A percentile compares a stretch with the other conserved stretches of the same genome.
These are phyloP conservation scores for Poeciliopsis gracilis DNA, from an alignment of 2,797 vertebrate genomes.

Conservation along the genomic window DNA sequence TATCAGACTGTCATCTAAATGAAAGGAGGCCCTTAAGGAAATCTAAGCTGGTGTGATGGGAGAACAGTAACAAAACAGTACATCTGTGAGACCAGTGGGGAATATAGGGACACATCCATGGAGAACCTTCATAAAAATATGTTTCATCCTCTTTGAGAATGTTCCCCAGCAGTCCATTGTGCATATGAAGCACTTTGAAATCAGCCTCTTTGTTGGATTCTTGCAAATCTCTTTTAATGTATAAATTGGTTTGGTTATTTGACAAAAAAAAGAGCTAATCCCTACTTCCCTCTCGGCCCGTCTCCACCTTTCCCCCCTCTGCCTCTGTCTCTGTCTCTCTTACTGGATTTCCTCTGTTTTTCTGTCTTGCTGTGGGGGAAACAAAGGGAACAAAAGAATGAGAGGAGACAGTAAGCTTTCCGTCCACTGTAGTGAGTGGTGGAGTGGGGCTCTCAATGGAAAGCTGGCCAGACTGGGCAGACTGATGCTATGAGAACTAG, in stretches of 20 bases:
- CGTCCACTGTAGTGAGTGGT: constrained; percentile 66
- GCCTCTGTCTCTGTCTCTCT: constrained; percentile 52
- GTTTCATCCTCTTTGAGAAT: constrained; percentile 49
- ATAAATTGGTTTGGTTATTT: constrained; percentile 71
- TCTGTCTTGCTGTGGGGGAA: constrained; percentile 74
- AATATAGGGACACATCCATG: constrained; percentile 3
- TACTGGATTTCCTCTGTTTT: constrained; percentile 77
- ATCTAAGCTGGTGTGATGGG: neutral
- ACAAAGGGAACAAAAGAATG: constrained; percentile 76
- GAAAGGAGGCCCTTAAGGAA: neutral
- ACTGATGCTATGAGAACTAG: constrained; percentile 72
- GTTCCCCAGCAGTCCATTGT: constrained; percentile 42
- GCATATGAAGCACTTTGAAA: constrained; percentile 53
- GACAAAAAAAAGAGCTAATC: constrained; percentile 67
- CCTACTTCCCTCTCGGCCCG: constrained; percentile 58
- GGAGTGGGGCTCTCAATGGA: constrained; percentile 65
- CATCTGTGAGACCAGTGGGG: too few relatives aligned
- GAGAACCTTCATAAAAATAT: constrained; percentile 42
- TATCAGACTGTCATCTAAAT: neutral
- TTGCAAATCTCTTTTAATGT: constrained; percentile 58
- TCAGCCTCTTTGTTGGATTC: constrained; percentile 67
- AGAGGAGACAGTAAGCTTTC: constrained; percentile 74
- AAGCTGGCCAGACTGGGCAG: constrained; percentile 51
- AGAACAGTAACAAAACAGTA: neutral
- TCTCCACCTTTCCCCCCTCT: constrained; percentile 52